A percentile compares a stretch with the other conserved stretches of the same genome.
These are phyloP conservation scores for Timema podura DNA, from an alignment of 2,888 invertebrate species.

Conservation along the genomic window DNA sequence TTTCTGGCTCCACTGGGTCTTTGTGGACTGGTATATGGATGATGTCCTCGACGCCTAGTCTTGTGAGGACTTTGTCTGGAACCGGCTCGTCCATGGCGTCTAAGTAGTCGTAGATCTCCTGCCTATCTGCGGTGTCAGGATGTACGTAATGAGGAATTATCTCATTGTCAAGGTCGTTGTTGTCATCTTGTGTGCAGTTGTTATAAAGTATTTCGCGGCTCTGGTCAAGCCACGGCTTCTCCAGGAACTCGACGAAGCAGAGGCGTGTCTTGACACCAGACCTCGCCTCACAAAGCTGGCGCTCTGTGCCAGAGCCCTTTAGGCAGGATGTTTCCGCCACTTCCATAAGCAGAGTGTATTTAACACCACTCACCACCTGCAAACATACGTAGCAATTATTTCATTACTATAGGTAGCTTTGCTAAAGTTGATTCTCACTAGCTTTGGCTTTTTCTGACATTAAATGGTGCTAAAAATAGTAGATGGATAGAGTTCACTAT, in stretches of 20 bases:
- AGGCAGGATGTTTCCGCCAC: constrained; percentile 51
- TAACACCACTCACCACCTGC: constrained; percentile 58
- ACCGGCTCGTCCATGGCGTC: constrained; percentile 22
- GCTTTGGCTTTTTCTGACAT: no score
- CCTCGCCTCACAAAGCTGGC: constrained; percentile 41
- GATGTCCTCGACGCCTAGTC: no score
- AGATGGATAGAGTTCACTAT: no score
- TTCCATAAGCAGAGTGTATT: constrained; percentile 53
- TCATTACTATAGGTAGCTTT: constrained; percentile 2
- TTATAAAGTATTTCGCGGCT: constrained; percentile 57
- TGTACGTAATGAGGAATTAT: constrained; percentile 37
- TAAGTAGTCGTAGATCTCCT: constrained; percentile 25
- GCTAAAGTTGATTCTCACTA: no score
- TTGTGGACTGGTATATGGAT: no score
- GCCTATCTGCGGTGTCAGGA: constrained; percentile 10
- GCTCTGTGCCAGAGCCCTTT: constrained; percentile 36
- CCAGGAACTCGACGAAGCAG: constrained; percentile 60
- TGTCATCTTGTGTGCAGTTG: constrained; percentile 55
- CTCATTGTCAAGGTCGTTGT: constrained; percentile 41
- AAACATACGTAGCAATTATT: constrained; percentile 34
- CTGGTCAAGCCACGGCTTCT: constrained; percentile 61
- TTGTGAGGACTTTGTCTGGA: not conserved
- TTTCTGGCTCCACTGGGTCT: no score
- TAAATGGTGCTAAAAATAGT: no score
- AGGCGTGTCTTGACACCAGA: constrained; percentile 40